These are phyloP conservation scores for Phalloptychus januarius DNA, from an alignment of 2,797 vertebrate genomes.

Conservation along the genomic window DNA sequence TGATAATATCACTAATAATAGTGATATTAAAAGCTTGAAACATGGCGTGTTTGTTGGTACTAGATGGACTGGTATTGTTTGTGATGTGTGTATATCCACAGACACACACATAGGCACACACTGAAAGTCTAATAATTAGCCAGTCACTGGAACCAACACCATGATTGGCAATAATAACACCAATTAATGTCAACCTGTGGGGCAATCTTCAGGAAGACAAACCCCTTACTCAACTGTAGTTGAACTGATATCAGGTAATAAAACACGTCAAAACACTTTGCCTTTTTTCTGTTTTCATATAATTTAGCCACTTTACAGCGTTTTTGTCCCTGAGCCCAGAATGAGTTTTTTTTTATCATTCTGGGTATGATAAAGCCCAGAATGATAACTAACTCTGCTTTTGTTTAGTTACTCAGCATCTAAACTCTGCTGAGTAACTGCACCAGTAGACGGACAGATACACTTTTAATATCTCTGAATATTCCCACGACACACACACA, in stretches of 20 bases:
- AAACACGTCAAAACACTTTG: neutral
- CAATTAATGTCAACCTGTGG: neutral
- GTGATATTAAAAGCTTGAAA: neutral
- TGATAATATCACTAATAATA: too few species aligned
- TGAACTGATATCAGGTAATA: neutral
- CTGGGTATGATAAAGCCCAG: too few species aligned
- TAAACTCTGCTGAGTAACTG: constrained; percentile 22
- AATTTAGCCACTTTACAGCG: neutral
- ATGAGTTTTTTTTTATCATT: neutral
- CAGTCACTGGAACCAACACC: neutral
- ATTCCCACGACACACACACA: constrained; percentile 29
- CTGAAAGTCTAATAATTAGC: neutral
- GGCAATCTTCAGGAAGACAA: neutral
- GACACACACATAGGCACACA: neutral
- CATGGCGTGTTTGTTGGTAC: neutral
- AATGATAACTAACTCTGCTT: too few species aligned
- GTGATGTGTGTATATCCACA: neutral
- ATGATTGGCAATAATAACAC: constrained; percentile 4
- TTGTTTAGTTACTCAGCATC: too few species aligned
- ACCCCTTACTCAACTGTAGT: neutral
- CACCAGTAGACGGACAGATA: constrained; percentile 11
- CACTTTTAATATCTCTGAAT: constrained; percentile 20
- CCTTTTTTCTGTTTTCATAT: neutral
- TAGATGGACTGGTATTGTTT: neutral
- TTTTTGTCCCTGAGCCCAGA: neutral